These are phyloP conservation scores for Cariama cristata DNA, from an alignment of 2,113 vertebrate genomes.

Conservation along the genomic window DNA sequence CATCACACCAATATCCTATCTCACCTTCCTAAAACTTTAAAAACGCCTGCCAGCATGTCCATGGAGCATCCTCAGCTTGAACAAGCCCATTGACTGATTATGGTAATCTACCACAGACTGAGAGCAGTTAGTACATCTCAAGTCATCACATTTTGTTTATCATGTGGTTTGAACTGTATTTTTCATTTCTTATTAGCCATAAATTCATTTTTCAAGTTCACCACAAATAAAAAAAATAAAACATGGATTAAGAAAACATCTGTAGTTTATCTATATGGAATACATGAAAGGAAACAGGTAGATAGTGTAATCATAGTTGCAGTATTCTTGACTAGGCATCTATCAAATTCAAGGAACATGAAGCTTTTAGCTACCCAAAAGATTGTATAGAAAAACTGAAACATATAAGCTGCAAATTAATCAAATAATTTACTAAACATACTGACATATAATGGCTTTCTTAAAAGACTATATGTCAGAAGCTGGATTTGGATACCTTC, in stretches of 20 bases:
- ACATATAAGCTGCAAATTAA: neutral
- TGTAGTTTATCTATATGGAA: neutral
- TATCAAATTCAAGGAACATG: neutral
- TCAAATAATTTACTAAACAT: neutral
- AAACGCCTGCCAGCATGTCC: neutral
- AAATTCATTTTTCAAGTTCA: neutral
- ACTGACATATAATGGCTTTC: neutral
- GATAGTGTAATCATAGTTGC: neutral
- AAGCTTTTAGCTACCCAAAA: neutral
- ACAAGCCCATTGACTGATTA: neutral
- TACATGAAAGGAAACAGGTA: neutral
- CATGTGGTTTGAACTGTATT: neutral
- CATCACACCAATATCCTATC: neutral
- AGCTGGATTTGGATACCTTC: neutral
- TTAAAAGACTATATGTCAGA: neutral
- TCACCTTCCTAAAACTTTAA: neutral
- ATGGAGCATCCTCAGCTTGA: neutral
- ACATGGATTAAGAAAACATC: neutral
- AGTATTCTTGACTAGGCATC: neutral
- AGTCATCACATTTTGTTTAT: neutral
- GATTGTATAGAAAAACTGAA: neutral
- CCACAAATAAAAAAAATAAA: neutral
- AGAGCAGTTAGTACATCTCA: neutral
- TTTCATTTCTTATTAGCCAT: neutral
- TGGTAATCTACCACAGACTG: neutral